These are phyloP conservation scores for Nannoperca obscura DNA, from an alignment of 2,797 vertebrate species.

Conservation along the genomic window DNA sequence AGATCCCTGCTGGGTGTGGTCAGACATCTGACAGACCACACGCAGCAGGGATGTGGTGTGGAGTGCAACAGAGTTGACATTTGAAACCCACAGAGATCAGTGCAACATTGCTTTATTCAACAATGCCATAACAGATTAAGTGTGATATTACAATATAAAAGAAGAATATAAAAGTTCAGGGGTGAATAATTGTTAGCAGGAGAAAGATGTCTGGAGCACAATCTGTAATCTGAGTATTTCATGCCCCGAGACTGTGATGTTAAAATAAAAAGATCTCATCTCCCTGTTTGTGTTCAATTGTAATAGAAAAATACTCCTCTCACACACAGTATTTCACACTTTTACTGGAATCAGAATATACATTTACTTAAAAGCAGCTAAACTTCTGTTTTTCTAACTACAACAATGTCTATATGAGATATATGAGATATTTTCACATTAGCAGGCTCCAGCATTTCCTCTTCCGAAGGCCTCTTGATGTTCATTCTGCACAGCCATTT, in stretches of 20 bases:
- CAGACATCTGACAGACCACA: neutral
- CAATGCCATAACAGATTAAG: conserved; percentile 26
- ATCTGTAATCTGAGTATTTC: conserved; percentile 43
- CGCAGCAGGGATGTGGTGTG: neutral
- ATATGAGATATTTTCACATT: conserved; percentile 42
- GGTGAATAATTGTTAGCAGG: conserved; percentile 43
- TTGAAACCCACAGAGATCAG: conserved; percentile 13
- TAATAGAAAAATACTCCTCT: conserved; percentile 19
- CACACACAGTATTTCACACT: conserved; percentile 21
- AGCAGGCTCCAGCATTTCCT: conserved; percentile 31
- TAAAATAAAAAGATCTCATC: conserved; percentile 45
- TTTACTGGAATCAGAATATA: neutral
- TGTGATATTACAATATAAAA: conserved; percentile 27
- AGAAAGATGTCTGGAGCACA: conserved; percentile 20
- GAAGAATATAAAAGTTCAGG: conserved; percentile 5
- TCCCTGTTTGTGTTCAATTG: conserved; percentile 49
- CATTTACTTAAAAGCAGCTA: neutral
- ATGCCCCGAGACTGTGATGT: conserved; percentile 39
- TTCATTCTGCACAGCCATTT: conserved; percentile 41
- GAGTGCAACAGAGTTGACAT: conserved; percentile 14
- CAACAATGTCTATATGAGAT: neutral
- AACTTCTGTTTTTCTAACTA: neutral
- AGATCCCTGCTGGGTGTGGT: neutral
- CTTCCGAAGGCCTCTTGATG: conserved; percentile 35
- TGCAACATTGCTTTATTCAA: conserved; percentile 12